Evolutionary conservation across 2,888 invertebrate species (phyloP), one percentile per base, ranked within the genome.

Genomic region (Volucella inanis): DNA sequence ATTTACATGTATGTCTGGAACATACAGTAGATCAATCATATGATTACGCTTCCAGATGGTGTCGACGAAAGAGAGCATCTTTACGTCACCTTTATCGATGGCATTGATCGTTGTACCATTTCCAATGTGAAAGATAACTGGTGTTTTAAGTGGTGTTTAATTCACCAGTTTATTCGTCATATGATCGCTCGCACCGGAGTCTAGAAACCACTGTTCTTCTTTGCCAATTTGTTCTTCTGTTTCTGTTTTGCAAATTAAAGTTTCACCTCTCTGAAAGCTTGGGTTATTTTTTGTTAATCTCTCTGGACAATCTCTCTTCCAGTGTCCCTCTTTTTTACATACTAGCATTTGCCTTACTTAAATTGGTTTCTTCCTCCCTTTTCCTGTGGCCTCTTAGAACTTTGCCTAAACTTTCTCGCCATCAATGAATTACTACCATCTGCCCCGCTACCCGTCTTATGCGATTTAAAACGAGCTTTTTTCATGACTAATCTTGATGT

Each of bases 281-380:
- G 41, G n/a, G 39, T 15, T 57, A n/a, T 38, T 15, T 12, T 41
- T 62, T 62, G 8, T 31, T 39, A 41, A 62, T 39, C 39, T 22
- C 57, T 77, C 62, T 47, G 67, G 65, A 78, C 77, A 85, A 38
- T 85, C 72, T 57, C 43, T 59, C 67, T 87, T 80, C 80, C 78
- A 78, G 57, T 88, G 87, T 18, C 87, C 84, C 8, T 10, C 39
- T 41, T 87, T 84, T 8, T 80, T n/a, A n/a, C 87, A 88, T 43
- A 47, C 49, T 70, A 78, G 87, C 88, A 88, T 67, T 65, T n/a
- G n/a, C 41, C 64, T 31, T 64, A 18, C 31, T 54, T 61, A 11
- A 50, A 50, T 10, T 50, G 18, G 22, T 22, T 22, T 22, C 22
- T 50, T 15, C 18, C 50, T 11, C 10, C 52, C 4, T 41, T 71